These are phyloP conservation scores for Chitala chitala DNA, from an alignment of 2,113 vertebrate species.

Conservation along the genomic window DNA sequence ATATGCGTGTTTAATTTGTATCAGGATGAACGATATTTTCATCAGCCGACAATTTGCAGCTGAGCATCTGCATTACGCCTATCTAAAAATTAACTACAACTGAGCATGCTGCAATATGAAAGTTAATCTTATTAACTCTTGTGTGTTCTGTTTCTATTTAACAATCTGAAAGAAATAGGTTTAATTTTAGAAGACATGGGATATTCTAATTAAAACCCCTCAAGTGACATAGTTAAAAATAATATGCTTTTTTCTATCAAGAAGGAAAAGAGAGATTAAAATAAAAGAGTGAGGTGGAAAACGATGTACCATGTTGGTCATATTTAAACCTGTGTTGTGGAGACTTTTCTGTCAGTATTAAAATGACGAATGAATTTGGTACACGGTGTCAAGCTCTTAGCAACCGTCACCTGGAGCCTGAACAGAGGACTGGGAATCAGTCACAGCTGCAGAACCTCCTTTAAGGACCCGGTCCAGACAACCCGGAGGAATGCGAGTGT, in stretches of 20 bases:
- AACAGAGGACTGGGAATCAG: too few relatives aligned
- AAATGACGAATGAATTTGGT: too few relatives aligned
- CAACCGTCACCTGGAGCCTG: too few relatives aligned
- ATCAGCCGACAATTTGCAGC: conserved; percentile 1
- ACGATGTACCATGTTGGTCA: too few relatives aligned
- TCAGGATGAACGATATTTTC: not conserved
- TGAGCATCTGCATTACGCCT: not conserved
- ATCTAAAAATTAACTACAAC: conserved; percentile 9
- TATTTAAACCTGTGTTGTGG: too few relatives aligned
- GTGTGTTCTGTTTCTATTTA: conserved; percentile 1
- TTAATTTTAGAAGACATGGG: conserved; percentile 13
- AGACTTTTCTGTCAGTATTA: too few relatives aligned
- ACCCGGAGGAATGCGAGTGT: too few relatives aligned
- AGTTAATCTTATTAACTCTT: not conserved
- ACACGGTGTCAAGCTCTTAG: too few relatives aligned
- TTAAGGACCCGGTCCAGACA: too few relatives aligned
- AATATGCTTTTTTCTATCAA: conserved; percentile 14
- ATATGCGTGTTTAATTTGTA: conserved; percentile 9
- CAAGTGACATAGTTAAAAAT: conserved; percentile 14
- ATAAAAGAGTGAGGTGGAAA: too few relatives aligned
- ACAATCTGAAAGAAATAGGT: conserved; percentile 10
- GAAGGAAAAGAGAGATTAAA: too few relatives aligned
- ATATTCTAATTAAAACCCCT: conserved; percentile 19
- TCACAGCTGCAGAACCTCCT: too few relatives aligned
- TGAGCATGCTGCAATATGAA: conserved; percentile 4